phyloP scores from a whole-genome alignment of 23 tunicate species.

The Trididemnum miniatum region DNA sequence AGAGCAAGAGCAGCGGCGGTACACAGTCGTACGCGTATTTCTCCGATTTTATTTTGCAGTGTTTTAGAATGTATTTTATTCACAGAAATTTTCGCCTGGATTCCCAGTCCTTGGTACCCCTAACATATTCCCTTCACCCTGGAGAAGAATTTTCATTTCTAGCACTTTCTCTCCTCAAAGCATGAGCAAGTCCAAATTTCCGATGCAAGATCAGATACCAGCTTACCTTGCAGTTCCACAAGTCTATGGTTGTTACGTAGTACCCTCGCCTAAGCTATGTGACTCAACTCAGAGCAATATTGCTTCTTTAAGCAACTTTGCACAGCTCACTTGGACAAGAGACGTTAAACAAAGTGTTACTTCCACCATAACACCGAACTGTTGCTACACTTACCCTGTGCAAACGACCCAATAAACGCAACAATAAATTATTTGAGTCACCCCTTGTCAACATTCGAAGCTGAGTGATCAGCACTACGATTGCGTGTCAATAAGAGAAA shows the following conservation, averaged over 20 bases:
- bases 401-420: not conserved
- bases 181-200: too few species aligned
- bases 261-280: not conserved
- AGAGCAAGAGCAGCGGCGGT: too few species aligned
- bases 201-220: too few species aligned
- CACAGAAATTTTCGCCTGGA: too few species aligned
- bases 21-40: too few species aligned
- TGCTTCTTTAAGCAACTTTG: not conserved
- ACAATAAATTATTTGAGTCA: not conserved
- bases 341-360: slow-evolving; percentile 23
- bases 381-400: not conserved
- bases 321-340: slow-evolving; percentile 18
- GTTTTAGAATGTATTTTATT: too few species aligned
- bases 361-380: not conserved
- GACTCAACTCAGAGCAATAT: not conserved
- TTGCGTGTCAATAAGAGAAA: too few species aligned
- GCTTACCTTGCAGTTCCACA: not conserved
- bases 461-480: too few species aligned
- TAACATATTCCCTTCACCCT: not conserved
- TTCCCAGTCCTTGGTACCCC: too few species aligned
- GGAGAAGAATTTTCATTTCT: not conserved
- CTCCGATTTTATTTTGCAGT: too few species aligned
- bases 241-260: not conserved
- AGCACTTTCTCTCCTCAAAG: too few species aligned
- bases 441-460: too few species aligned